Conservation (phyloP, 2,113 vertebrate species). For the Salvelinus alpinus region DNA sequence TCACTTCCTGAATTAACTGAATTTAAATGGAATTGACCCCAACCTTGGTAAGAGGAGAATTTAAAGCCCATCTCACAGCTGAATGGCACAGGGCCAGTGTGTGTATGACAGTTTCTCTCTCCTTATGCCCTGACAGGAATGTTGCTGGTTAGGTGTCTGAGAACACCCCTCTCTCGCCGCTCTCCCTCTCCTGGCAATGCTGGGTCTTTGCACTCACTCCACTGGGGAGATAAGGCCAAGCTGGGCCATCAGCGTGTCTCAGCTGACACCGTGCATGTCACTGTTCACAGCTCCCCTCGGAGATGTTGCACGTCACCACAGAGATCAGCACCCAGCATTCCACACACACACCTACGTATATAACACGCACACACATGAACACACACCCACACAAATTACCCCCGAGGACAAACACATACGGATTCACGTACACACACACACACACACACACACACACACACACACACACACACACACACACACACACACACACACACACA, state of each 20-base stretch:
- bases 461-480: not conserved
- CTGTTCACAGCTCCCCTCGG: conserved; percentile 2
- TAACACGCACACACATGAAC: not conserved
- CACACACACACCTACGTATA: conserved; percentile 8
- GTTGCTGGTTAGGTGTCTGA: not conserved
- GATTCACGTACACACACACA: too few species aligned
- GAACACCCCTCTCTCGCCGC: not conserved
- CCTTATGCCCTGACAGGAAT: too few species aligned
- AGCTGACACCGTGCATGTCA: conserved; percentile 16
- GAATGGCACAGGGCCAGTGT: too few species aligned
- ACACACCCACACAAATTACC: not conserved
- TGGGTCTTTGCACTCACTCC: conserved; percentile 56
- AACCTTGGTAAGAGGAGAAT: too few species aligned
- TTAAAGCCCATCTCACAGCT: too few species aligned
- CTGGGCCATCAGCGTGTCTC: conserved; percentile 37
- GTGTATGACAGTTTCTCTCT: too few species aligned
- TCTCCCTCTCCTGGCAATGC: conserved; percentile 16
- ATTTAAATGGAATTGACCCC: too few species aligned
- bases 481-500: too few species aligned
- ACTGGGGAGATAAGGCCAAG: conserved; percentile 54
- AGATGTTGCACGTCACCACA: not conserved
- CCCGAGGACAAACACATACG: not conserved
- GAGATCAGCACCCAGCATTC: not conserved
- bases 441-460: too few species aligned
- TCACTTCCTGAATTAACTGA: too few species aligned